Evolutionary conservation across 1,140 invertebrate species (phyloP), one percentile per base, ranked within the genome.

Genomic region (Tachypleus tridentatus): DNA sequence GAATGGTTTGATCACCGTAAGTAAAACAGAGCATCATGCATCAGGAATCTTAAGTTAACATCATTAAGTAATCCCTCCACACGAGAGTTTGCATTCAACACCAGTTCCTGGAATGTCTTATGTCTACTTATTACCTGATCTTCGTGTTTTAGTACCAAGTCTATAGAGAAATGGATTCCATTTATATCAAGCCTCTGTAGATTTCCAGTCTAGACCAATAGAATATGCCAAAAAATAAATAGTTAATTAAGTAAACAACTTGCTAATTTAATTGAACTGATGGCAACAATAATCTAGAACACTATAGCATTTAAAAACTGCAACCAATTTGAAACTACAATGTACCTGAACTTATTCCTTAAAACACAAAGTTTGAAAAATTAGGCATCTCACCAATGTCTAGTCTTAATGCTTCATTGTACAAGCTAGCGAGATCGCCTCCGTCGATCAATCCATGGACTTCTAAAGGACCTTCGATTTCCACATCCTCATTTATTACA

Each of bases 161-260:
- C 66, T 10, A 7, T 52, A 4, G 51, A 29, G n/a, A 66, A n/a
- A 47, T 70, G 51, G 6, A 67, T 53, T 4, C 60, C 63, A 59
- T 70, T 70, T 29, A 70, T 65, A 48, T 60, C 50, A 5, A 52
- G 3, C 47, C 69, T 60, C n/a, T 56, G 29, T 1, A 68, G 62
- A 29, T 61, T 51, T 7, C 58, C 52, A 57, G 66, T 61, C 66
- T 67, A 9, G 4, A 67, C 63, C 5, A 60, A 60, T 6, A 62
- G 62, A 61, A 51, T 4, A 61, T 6, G 57, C n/a, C 48, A 47
- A 9, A 3, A n/a, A 10, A 3, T 58, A 9, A 58, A 29, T 10
- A 3, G 48, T 10, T 60, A 10, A 29, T 5, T n/a, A n/a, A n/a
- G n/a, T n/a, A n/a, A n/a, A n/a, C n/a, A 49, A 29, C 50, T 60